Percentiles rank a stretch among this genome's conserved stretches.
Conservation (phyloP, 2,113 vertebrate genomes). For the Lampris megalopsis region DNA sequence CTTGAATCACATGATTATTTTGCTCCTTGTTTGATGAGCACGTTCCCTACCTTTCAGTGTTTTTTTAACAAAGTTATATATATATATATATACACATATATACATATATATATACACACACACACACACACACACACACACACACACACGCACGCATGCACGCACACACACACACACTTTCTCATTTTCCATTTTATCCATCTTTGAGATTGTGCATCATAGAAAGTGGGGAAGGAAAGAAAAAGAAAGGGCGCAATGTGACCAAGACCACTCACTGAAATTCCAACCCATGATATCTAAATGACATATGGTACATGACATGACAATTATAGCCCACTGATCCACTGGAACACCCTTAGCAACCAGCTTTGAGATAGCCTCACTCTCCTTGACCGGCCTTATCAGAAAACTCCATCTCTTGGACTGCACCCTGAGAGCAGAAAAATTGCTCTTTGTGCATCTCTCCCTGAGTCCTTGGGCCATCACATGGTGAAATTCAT, state of each 20-base stretch:
- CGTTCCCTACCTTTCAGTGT: too few species aligned
- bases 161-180: too few species aligned
- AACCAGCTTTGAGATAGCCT: conserved; percentile 39
- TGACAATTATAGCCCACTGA: conserved; percentile 9
- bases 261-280: neutral
- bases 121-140: too few species aligned
- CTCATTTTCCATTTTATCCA: too few species aligned
- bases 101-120: too few species aligned
- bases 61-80: too few species aligned
- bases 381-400: conserved; percentile 14
- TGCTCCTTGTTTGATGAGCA: too few species aligned
- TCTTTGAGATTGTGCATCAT: neutral
- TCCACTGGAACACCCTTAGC: neutral
- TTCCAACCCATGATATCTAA: conserved; percentile 47
- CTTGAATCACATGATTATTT: too few species aligned
- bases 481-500: conserved; percentile 62
- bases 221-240: neutral
- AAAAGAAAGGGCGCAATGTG: neutral
- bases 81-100: too few species aligned
- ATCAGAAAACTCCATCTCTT: conserved; percentile 30
- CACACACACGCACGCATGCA: too few species aligned
- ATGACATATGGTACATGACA: conserved; percentile 15
- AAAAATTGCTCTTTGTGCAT: conserved; percentile 45
- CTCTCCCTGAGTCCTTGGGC: conserved; percentile 53
- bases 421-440: conserved; percentile 45